These are phyloP conservation scores for Conopomorpha cramerella DNA, from an alignment of 1,140 invertebrate species.

Conservation along the genomic window DNA sequence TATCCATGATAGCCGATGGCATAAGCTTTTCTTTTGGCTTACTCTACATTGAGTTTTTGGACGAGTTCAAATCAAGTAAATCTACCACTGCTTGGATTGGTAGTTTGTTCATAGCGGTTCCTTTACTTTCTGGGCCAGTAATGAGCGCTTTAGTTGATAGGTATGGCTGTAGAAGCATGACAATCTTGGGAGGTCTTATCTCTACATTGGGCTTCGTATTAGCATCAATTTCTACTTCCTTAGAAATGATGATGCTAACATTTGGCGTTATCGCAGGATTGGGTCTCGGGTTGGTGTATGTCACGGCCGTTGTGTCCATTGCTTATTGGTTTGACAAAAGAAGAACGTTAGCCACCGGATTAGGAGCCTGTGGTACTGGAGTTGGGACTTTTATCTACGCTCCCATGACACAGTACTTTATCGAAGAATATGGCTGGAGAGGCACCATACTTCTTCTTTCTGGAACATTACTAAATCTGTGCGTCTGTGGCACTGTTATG, in stretches of 20 bases:
- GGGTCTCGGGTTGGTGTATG: slow-evolving; percentile 84
- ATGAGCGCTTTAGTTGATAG: slow-evolving; percentile 87
- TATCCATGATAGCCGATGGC: slow-evolving; percentile 94
- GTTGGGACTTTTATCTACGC: slow-evolving; percentile 86
- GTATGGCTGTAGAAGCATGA: slow-evolving; percentile 84
- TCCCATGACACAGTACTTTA: slow-evolving; percentile 75
- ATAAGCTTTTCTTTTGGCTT: slow-evolving; percentile 93
- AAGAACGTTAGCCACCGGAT: slow-evolving; percentile 87
- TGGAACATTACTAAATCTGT: slow-evolving; percentile 85
- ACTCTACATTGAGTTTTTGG: slow-evolving; percentile 84
- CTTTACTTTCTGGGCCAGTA: slow-evolving; percentile 82
- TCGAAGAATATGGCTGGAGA: slow-evolving; percentile 83
- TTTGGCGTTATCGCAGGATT: slow-evolving; percentile 86
- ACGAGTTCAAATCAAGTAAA: slow-evolving; percentile 81
- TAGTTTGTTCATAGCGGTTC: slow-evolving; percentile 86
- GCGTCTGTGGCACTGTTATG: slow-evolving; percentile 88
- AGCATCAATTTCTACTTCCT: slow-evolving; percentile 73
- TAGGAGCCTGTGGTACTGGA: slow-evolving; percentile 89
- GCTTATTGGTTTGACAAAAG: slow-evolving; percentile 96
- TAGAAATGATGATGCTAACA: slow-evolving; percentile 81
- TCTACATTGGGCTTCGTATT: slow-evolving; percentile 79
- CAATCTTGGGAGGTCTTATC: slow-evolving; percentile 78
- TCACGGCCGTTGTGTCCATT: slow-evolving; percentile 89
- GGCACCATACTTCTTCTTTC: slow-evolving; percentile 83
- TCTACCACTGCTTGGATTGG: slow-evolving; percentile 88